Evolutionary conservation across 2,888 invertebrate genomes (phyloP), one percentile per base, ranked within the genome.

Genomic region (Cryptophagus acutangulus): DNA sequence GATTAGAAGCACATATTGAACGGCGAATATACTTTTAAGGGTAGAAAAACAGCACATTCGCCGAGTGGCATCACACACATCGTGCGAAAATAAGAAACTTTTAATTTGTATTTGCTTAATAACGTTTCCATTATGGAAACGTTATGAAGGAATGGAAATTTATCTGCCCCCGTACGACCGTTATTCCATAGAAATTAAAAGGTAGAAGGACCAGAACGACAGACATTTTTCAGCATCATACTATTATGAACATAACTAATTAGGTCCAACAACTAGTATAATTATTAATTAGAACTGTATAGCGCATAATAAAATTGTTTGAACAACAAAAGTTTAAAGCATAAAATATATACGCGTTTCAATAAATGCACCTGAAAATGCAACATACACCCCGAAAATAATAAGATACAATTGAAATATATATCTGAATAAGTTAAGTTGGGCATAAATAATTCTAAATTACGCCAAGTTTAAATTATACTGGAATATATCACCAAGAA

Each of bases 401-500:
- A 31, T 31, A 34, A 44, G 35, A 36, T 40, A 42, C 36, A 39
- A 44, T 47, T 45, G 46, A 43, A 45, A 47, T 45, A 46, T 49
- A 47, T 49, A 45, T 47, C 43, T 43, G 39, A 46, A 47, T 48
- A 50, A 48, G 42, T 38, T 45, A 40, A 40, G 48, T 45, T 33
- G 41, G 10, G 16, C 46, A 47, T 46, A 46, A 48, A 45, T 42
- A 48, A 46, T 46, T 46, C 44, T 31, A 42, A 46, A 47, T 51
- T 46, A 47, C 46, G 36, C 13, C 36, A 38, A 44, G 38, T 44
- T 45, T 48, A 50, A 50, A 48, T 49, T 52, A 52, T 40, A 44
- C 46, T 20, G 40, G n/a, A 47, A 51, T 50, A 50, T 49, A 51
- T 49, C 49, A 52, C 41, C 46, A 49, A 47, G 45, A 51, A 45